Conservation (phyloP, 2,888 invertebrate genomes). For the Hipparchia sbordonii region DNA sequence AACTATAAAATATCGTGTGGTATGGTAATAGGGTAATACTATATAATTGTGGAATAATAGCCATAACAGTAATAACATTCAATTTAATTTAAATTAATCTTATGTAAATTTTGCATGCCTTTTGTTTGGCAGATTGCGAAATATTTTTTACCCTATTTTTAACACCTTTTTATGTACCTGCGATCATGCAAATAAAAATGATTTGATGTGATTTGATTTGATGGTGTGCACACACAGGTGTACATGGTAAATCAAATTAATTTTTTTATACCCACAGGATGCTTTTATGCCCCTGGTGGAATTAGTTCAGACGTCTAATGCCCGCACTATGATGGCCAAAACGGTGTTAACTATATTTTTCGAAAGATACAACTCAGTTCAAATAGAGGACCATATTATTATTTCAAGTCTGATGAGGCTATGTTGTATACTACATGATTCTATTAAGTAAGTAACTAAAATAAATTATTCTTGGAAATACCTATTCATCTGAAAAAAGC, state of each 20-base stretch:
- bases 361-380: constrained; percentile 70
- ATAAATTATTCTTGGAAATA: not conserved
- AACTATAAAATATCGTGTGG: too few relatives aligned
- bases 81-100: too few relatives aligned
- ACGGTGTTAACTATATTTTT: constrained; percentile 87
- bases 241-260: not conserved
- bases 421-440: constrained; percentile 95
- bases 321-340: constrained; percentile 93
- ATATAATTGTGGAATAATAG: too few relatives aligned
- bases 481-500: not conserved
- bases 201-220: too few relatives aligned
- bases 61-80: too few relatives aligned
- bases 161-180: too few relatives aligned
- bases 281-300: constrained; percentile 95
- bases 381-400: constrained; percentile 91
- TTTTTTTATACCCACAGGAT: constrained; percentile 80
- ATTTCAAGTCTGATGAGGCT: constrained; percentile 94
- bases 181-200: too few relatives aligned
- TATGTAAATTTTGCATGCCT: too few relatives aligned
- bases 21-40: too few relatives aligned
- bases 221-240: too few relatives aligned
- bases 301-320: constrained; percentile 92
- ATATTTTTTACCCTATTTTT: too few relatives aligned
- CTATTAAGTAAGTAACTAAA: constrained; percentile 88
- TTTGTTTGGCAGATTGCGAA: too few relatives aligned